Percentiles rank a stretch among this genome's conserved stretches.
phyloP scores from a whole-genome alignment of 2,113 vertebrate genomes.

The Notiomystis cincta region DNA sequence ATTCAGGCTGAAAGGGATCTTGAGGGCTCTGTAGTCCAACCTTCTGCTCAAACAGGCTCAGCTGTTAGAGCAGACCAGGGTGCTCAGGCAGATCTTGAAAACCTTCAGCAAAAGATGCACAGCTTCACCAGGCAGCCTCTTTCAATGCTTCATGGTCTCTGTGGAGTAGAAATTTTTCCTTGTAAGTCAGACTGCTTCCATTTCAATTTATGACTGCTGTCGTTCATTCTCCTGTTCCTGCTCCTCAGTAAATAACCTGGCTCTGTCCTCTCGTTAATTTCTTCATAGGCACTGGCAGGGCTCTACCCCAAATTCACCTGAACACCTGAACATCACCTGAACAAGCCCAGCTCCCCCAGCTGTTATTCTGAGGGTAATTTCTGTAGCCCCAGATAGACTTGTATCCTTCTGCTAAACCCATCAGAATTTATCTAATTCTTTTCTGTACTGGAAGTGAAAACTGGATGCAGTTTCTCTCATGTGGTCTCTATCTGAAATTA shows the following conservation, averaged over 20 bases:
- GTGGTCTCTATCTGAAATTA: not conserved
- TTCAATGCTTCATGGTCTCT: not conserved
- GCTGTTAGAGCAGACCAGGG: not conserved
- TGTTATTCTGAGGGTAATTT: not conserved
- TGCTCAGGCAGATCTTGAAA: not conserved
- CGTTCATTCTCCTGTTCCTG: not conserved
- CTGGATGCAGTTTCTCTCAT: not conserved
- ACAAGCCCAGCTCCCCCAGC: not conserved
- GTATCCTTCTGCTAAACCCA: not conserved
- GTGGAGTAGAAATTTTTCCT: not conserved
- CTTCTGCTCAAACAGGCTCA: not conserved
- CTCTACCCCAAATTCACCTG: not conserved
- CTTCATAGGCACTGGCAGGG: not conserved
- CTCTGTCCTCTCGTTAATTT: not conserved
- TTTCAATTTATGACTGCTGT: not conserved
- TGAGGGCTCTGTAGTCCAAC: not conserved
- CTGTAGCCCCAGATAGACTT: not conserved
- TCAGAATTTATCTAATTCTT: not conserved
- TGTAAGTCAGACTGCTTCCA: not conserved
- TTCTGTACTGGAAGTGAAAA: not conserved
- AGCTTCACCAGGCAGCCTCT: not conserved
- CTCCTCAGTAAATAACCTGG: not conserved
- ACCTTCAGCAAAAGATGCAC: not conserved
- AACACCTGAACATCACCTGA: too few relatives aligned
- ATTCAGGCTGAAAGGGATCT: not conserved